Base-by-base conservation (phyloP, 2,888 invertebrate species). In the Tuberolachnus salignus region DNA sequence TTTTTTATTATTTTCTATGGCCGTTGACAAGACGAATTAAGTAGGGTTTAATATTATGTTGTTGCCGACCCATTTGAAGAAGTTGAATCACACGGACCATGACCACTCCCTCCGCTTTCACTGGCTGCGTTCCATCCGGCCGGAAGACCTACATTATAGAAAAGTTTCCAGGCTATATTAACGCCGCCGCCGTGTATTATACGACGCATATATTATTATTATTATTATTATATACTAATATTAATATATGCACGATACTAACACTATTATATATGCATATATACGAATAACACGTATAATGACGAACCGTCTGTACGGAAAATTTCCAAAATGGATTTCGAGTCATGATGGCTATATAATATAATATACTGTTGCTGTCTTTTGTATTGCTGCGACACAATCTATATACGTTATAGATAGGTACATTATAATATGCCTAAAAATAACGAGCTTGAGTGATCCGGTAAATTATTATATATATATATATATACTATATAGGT, bases 41-140 rank as follows among this genome's bases (percentile, higher is more conserved):
- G 51, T 64, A 73, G 63, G 63, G 51, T 73, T 16, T 26, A 8
- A 26, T 3, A 23, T 26, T 64, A 23, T 57, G 66, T 53, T 34
- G 55, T 55, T 57, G 66, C 44, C 44, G 46, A 23, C 59, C 49
- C 9, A 16, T 3, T 57, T 16, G 67, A 69, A 69, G 67, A 78
- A 67, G 66, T 78, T 69, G 59, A 69, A 78, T 69, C 78, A 61
- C 59, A 49, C 78, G 42, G 69, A 78, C 67, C 78, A 69, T 78
- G 78, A 78, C 78, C 78, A 78, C 78, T 78, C 78, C 78, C 78
- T 78, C 69, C 78, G 78, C 78, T 78, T 78, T 78, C 78, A 78
- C 78, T 78, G 42, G 51, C 78, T 69, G 42, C 69, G 78, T 78
- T 78, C 78, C 78, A 78, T 78, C 78, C 78, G 78, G 78, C 59